Percentiles rank a stretch among this genome's conserved stretches.
Conservation (phyloP, 37 sponge, comb jelly and placozoan genomes). For the Spongia lamella region DNA sequence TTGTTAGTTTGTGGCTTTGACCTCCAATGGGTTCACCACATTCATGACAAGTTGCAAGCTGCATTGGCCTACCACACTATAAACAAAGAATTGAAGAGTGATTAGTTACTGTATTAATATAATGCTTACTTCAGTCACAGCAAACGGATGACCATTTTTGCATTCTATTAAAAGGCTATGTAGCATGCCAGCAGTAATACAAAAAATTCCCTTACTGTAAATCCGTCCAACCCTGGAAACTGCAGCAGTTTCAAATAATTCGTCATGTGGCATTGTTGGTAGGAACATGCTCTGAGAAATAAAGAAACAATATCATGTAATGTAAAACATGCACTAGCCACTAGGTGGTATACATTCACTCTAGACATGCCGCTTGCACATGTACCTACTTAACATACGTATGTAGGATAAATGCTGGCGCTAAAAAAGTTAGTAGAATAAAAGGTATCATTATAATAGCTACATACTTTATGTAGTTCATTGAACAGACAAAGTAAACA, state of each 20-base stretch:
- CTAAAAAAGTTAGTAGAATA: too few relatives aligned
- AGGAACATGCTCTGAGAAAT: conserved; percentile 42
- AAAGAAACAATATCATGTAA: neutral
- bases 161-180: conserved; percentile 30
- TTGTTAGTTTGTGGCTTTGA: neutral
- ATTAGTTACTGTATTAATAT: neutral
- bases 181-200: too few relatives aligned
- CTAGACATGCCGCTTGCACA: too few relatives aligned
- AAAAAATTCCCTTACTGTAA: too few relatives aligned
- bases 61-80: conserved; percentile 52
- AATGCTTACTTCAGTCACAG: conserved; percentile 52
- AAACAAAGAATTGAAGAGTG: neutral
- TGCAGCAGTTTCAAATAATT: neutral
- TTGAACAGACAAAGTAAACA: too few relatives aligned
- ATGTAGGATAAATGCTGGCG: too few relatives aligned
- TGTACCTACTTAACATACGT: too few relatives aligned
- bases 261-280: conserved; percentile 60
- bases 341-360: too few relatives aligned
- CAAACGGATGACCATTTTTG: conserved; percentile 71
- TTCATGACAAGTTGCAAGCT: conserved; percentile 7
- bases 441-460: too few relatives aligned
- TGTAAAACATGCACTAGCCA: too few relatives aligned
- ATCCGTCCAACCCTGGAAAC: neutral
- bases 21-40: conserved; percentile 19
- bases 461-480: too few relatives aligned